These are phyloP conservation scores for Harpalus rubripes DNA, from an alignment of 2,888 invertebrate species.

Conservation along the genomic window DNA sequence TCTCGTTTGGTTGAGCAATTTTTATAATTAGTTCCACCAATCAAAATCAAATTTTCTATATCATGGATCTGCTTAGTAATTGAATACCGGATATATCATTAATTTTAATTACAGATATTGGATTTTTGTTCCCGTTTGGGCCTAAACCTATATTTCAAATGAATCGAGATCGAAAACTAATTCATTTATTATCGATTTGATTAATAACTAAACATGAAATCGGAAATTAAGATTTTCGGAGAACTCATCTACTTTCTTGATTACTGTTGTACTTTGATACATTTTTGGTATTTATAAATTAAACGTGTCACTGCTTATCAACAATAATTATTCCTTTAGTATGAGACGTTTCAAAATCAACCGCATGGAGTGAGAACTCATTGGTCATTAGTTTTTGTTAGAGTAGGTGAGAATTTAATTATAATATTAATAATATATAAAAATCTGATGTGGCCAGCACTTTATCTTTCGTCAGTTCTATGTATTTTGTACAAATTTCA, in stretches of 20 bases:
- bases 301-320: too few species aligned
- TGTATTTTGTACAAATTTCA: too few species aligned
- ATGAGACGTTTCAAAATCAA: too few species aligned
- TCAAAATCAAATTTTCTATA: constrained; percentile 49
- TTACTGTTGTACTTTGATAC: not conserved
- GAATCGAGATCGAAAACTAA: constrained; percentile 25
- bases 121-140: constrained; percentile 30
- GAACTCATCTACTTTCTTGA: not conserved
- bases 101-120: constrained; percentile 42
- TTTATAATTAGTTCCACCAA: constrained; percentile 49
- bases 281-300: too few species aligned
- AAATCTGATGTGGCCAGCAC: too few species aligned
- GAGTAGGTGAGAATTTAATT: too few species aligned
- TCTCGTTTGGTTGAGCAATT: constrained; percentile 21
- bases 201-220: constrained; percentile 26
- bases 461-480: too few species aligned
- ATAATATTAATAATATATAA: too few species aligned
- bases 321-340: too few species aligned
- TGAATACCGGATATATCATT: constrained; percentile 42
- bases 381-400: too few species aligned
- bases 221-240: constrained; percentile 13
- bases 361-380: too few species aligned
- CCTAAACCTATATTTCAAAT: constrained; percentile 34
- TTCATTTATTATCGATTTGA: constrained; percentile 44
- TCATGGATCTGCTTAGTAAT: constrained; percentile 30